phyloP scores from a whole-genome alignment of 2,113 vertebrate species.

The Sporophila hypoxantha region DNA sequence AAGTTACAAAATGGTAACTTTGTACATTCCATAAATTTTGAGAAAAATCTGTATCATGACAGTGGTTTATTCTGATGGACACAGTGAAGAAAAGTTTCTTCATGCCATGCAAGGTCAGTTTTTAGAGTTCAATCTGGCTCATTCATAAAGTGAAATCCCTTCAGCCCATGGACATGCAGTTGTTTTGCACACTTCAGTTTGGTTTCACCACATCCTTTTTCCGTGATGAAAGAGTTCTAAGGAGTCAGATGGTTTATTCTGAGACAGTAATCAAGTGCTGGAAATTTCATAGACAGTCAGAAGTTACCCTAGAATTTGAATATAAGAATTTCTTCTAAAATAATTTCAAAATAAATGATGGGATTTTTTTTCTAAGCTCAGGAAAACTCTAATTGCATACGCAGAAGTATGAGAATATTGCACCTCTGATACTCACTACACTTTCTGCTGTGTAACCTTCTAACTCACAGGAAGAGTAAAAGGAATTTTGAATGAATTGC shows the following conservation, averaged over 20 bases:
- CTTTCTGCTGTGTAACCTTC: neutral
- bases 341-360: neutral
- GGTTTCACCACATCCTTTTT: neutral
- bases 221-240: neutral
- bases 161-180: neutral
- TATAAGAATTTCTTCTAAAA: neutral
- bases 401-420: neutral
- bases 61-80: neutral
- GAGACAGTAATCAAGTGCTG: neutral
- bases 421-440: neutral
- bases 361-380: neutral
- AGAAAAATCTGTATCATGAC: neutral
- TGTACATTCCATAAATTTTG: neutral
- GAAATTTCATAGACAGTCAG: neutral
- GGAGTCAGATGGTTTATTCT: neutral
- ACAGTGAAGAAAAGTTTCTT: neutral
- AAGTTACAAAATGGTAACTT: neutral
- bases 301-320: neutral
- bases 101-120: accelerated
- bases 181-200: neutral
- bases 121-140: neutral
- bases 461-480: neutral
- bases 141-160: neutral
- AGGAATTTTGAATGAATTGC: neutral
- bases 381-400: neutral